Base-by-base conservation (phyloP, 2,113 vertebrate species). In the Anthoscopus minutus region DNA sequence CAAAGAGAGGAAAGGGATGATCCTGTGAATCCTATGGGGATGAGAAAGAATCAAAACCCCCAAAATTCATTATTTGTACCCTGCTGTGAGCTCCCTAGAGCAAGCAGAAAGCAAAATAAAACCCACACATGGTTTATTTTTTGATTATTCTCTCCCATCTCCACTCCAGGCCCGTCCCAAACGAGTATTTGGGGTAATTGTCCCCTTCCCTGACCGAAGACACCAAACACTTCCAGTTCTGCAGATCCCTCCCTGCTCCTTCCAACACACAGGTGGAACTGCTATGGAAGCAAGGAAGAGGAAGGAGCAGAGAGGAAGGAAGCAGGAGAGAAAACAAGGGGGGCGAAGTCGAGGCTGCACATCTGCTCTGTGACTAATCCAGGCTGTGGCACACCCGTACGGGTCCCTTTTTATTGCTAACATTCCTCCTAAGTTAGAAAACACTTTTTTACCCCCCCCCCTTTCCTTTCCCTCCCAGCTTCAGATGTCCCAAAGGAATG, bases 401-500 rank as follows among this genome's bases (percentile, higher is more conserved):
- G 24, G 91, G 73, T 82, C 8, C 44, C 86, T 74, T 76, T 91
- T 93, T 90, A 89, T 64, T 67, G 57, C 45, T 62, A 54, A 35
- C 92, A 89, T 92, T 94, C 94, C 67, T 82, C 28, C 0, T 20
- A 16, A 86, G 88, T 83, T 48, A 77, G 85, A 60, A 65, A 77
- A 69, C 80, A 9, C 70, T 47, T 81, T 45, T 82, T 77, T 67
- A 45, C 61, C 21, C 35, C 20, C 35, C 6, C 67, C 58, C 28
- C 40, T 60, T 53, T 23, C 58, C 80, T 48, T 57, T 90, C 81
- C 60, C 50, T 65, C 38, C 61, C 31, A 38, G 57, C 81, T 44
- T 92, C 94, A 92, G 73, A 73, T 47, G 84, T 81, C 94, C 72
- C 92, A 37, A 70, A 94, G 96, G 94, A 93, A 83, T 71, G 96